Percentiles rank a stretch among this genome's conserved stretches.
Evolutionary conservation across 92 coral and sea anemone species (phyloP).

Genomic region (Zoanthus sociatus): DNA sequence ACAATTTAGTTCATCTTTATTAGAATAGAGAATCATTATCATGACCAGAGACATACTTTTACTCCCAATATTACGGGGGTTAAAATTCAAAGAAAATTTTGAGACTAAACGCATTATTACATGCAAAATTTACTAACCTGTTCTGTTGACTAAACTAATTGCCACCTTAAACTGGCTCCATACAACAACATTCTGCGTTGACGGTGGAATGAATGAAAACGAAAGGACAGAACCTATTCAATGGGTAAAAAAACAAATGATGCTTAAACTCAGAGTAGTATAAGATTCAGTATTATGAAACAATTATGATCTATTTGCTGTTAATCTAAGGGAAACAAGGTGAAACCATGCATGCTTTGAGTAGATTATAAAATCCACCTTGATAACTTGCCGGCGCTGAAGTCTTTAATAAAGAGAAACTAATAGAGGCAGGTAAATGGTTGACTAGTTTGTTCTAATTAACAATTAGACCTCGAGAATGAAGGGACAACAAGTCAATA

Average conservation of each 20-base stretch:
- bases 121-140: conserved; percentile 17
- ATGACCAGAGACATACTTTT: too few relatives aligned
- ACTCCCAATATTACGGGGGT: background rate
- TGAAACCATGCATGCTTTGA: too few relatives aligned
- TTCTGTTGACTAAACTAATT: background rate
- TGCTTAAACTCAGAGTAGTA: background rate
- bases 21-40: too few relatives aligned
- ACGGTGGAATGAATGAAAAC: conserved; percentile 11
- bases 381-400: too few relatives aligned
- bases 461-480: too few relatives aligned
- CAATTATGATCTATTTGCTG: background rate
- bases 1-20: too few relatives aligned
- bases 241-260: background rate
- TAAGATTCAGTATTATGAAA: background rate
- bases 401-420: too few relatives aligned
- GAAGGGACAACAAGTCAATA: too few relatives aligned
- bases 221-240: conserved; percentile 26
- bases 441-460: too few relatives aligned
- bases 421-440: too few relatives aligned
- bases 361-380: too few relatives aligned
- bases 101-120: background rate
- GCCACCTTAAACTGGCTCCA: conserved; percentile 38
- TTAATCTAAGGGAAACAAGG: too few relatives aligned
- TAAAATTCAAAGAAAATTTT: background rate
- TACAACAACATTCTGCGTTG: conserved; percentile 33